Evolutionary conservation across 2,888 invertebrate genomes (phyloP).

Genomic region (Ochlodes sylvanus): DNA sequence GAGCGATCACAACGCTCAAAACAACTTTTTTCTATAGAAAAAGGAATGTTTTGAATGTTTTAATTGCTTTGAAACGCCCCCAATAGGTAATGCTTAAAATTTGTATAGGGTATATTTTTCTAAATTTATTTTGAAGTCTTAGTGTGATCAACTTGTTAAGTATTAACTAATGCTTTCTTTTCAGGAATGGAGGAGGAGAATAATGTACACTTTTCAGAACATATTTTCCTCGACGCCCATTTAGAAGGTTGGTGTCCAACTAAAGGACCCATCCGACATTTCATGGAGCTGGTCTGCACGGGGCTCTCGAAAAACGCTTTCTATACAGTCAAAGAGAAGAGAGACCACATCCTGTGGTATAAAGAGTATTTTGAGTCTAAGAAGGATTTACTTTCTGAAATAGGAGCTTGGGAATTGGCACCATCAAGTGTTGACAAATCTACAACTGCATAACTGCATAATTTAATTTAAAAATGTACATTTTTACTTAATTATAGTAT

Average conservation of each 20-base stretch:
- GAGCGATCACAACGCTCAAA: too few species aligned
- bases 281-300: slow-evolving; percentile 97
- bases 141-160: too few species aligned
- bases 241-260: slow-evolving; percentile 95
- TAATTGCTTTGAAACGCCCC: too few species aligned
- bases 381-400: slow-evolving; percentile 87
- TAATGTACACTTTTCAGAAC: slow-evolving; percentile 94
- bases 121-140: too few species aligned
- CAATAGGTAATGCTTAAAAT: too few species aligned
- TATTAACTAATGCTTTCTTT: slow-evolving; percentile 35
- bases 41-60: too few species aligned
- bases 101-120: too few species aligned
- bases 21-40: too few species aligned
- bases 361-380: slow-evolving; percentile 94
- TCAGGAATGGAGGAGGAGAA: slow-evolving; percentile 88
- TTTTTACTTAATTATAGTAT: slow-evolving; percentile 39
- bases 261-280: slow-evolving; percentile 96
- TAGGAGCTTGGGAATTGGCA: slow-evolving; percentile 83
- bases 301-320: slow-evolving; percentile 98
- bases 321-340: slow-evolving; percentile 94
- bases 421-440: slow-evolving; percentile 45
- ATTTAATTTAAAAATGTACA: slow-evolving; percentile 46
- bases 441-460: slow-evolving; percentile 29
- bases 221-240: slow-evolving; percentile 95
- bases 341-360: slow-evolving; percentile 96